These are phyloP conservation scores for Adrianichthys oophorus DNA, from an alignment of 2,797 vertebrate genomes.

Conservation along the genomic window DNA sequence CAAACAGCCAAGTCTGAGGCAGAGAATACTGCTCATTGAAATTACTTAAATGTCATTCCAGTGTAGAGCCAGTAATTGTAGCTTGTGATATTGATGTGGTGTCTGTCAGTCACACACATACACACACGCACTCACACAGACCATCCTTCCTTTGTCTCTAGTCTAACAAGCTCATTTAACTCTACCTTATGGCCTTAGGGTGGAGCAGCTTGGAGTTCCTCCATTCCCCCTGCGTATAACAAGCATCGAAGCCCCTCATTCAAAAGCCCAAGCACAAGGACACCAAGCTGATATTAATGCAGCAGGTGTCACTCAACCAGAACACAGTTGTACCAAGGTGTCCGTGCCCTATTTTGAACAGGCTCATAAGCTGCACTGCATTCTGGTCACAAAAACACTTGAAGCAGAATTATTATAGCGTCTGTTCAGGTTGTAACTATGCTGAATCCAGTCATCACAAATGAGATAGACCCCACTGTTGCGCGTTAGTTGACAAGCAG, in stretches of 20 bases:
- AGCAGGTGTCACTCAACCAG: constrained; percentile 19
- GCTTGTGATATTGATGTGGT: constrained; percentile 66
- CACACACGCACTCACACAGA: constrained; percentile 17
- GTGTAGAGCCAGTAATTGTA: constrained; percentile 64
- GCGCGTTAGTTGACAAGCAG: constrained; percentile 1
- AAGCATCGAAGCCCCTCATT: constrained; percentile 32
- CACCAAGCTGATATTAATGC: constrained; percentile 36
- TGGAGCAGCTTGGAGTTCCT: constrained; percentile 35
- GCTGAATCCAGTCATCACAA: constrained; percentile 8
- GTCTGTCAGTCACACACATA: constrained; percentile 33
- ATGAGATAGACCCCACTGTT: constrained; percentile 14
- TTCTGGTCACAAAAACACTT: constrained; percentile 17
- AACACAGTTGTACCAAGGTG: constrained; percentile 22
- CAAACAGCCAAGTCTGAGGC: constrained; percentile 48
- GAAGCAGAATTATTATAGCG: constrained; percentile 31
- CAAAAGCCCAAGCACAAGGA: constrained; percentile 27
- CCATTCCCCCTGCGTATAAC: constrained; percentile 23
- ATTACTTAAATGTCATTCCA: constrained; percentile 49
- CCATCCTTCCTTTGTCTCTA: constrained; percentile 45
- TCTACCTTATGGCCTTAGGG: constrained; percentile 47
- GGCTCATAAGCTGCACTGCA: constrained; percentile 18
- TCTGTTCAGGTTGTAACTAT: constrained; percentile 15
- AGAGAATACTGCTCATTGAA: constrained; percentile 51
- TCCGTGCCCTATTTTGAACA: constrained; percentile 29
- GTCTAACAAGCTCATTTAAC: constrained; percentile 57